Evolutionary conservation across 37 sponge, comb jelly and placozoan species (phyloP), one percentile per base, ranked within the genome.

Genomic region (Aplysina aerophoba): DNA sequence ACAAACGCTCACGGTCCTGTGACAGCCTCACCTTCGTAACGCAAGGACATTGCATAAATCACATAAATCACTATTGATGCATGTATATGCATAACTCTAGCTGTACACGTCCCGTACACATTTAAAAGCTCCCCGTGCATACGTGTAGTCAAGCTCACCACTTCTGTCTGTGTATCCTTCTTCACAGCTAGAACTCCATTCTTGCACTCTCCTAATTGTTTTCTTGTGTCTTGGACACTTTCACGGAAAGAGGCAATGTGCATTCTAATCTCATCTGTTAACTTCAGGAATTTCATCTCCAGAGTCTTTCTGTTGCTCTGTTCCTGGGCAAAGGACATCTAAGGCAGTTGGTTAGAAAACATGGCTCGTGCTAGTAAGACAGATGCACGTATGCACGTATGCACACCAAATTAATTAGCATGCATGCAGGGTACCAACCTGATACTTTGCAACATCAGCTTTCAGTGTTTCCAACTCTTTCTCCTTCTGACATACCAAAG

Each of bases 161-260:
- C 60, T 71, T 93, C 88, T 30, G 44, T 57, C 81, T 93, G 94
- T 3, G 89, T 62, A 11, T 93, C 94, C 2, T 79, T 83, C 80
- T 88, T 93, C 22, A 79, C 25, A 61, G 90, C 82, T 15, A 80
- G 81, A 39, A 90, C 90, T 25, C 72, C 82, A 8, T 93, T 91
- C 53, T 54, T 87, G 19, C 82, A 16, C 36, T 44, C 24, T 21
- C 68, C 58, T 21, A 90, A 12, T 37, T 82, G 38, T 12, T 62
- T 59, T 56, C 59, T 61, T 0, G 87, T n/a, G 4, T 75, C 81
- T n/a, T 56, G 27, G 64, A 84, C 86, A 36, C 78, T 74, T 4
- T 58, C 54, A 14, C 40, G 50, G 39, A 75, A 75, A 25, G 78
- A 40, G 20, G 78, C n/a, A 24, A 75, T 55, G 3, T 24, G 44